phyloP scores from a whole-genome alignment of 2,113 vertebrate genomes.

The Labeo catla region DNA sequence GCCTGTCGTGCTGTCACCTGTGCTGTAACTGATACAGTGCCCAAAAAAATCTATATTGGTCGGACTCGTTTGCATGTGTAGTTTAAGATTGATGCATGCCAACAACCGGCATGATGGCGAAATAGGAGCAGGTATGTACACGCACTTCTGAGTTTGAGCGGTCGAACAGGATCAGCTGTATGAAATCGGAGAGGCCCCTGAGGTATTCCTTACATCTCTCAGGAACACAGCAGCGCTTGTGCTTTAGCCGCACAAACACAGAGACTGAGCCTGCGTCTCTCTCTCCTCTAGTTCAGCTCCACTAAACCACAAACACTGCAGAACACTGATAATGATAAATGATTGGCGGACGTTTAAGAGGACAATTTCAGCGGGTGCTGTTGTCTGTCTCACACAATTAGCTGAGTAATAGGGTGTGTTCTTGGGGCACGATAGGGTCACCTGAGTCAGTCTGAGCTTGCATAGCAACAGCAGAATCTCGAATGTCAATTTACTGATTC shows the following conservation, averaged over 20 bases:
- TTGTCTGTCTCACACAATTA: slow-evolving; percentile 32
- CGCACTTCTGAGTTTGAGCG: slow-evolving; percentile 60
- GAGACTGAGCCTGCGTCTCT: not conserved
- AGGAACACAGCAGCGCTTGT: slow-evolving; percentile 27
- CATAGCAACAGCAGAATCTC: not conserved
- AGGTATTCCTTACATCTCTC: slow-evolving; percentile 34
- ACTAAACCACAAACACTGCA: slow-evolving; percentile 14
- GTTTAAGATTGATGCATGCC: slow-evolving; percentile 7
- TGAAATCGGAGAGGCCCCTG: slow-evolving; percentile 38
- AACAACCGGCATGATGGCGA: slow-evolving; percentile 40
- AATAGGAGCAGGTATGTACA: slow-evolving; percentile 52
- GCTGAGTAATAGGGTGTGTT: slow-evolving; percentile 29
- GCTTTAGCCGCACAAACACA: slow-evolving; percentile 16
- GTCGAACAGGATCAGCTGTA: slow-evolving; percentile 49
- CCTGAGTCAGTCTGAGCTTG: not conserved
- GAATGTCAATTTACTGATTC: not conserved
- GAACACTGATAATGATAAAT: not conserved
- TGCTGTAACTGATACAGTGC: not conserved
- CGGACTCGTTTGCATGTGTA: slow-evolving; percentile 1
- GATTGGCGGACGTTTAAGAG: not conserved
- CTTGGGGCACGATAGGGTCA: not conserved
- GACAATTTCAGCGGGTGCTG: not conserved
- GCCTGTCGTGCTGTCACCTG: not conserved
- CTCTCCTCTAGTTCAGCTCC: slow-evolving; percentile 10
- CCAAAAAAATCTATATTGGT: slow-evolving; percentile 3